Evolutionary conservation across 2,113 vertebrate genomes (phyloP), one percentile per base, ranked within the genome.

Genomic region (Mungos mungo): DNA sequence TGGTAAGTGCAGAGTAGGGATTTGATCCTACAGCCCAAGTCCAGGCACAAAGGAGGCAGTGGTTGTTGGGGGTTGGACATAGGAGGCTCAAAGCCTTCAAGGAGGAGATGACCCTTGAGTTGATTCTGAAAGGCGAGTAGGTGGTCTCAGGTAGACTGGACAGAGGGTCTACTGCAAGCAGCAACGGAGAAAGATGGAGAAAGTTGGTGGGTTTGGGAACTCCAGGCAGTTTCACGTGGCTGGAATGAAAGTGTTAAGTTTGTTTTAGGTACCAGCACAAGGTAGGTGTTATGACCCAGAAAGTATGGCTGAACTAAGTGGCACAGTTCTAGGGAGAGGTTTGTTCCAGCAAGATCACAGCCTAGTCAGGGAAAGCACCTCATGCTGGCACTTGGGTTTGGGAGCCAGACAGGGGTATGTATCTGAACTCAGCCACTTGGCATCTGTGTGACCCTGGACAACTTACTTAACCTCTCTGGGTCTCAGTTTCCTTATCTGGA

Each of bases 31-130:
- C 13, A 1, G 63, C 54, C 89, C 35, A n/a, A 38, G 14, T 72
- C n/a, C 90, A 89, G 72, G 45, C 35, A 79, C 45, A 52, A 54
- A 66, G 65, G 14, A 54, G 18, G 21, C 41, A 79, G 60, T 14
- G 21, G 21, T 19, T 47, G 3, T 54, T 88, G 13, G 25, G 16
- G 2, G 0, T 3, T 21, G 12, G 4, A 25, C 0, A 21, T 27
- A 63, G 15, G 16, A 50, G 23, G 2, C 52, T 63, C 52, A n/a
- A 68, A 12, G 23, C 33, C 54, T 80, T 47, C 65, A 82, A 19
- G n/a, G 10, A 74, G 54, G 8, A 68, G 33, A 65, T 50, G 33
- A 3, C 13, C 25, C 84, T 69, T 76, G 84, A 35, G 15, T 4
- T 52, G 86, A 85, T 31, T 54, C 65, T 74, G 38, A 80, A 80